Conservation (phyloP, 1,140 invertebrate species). For the Meloidogyne floridensis region DNA sequence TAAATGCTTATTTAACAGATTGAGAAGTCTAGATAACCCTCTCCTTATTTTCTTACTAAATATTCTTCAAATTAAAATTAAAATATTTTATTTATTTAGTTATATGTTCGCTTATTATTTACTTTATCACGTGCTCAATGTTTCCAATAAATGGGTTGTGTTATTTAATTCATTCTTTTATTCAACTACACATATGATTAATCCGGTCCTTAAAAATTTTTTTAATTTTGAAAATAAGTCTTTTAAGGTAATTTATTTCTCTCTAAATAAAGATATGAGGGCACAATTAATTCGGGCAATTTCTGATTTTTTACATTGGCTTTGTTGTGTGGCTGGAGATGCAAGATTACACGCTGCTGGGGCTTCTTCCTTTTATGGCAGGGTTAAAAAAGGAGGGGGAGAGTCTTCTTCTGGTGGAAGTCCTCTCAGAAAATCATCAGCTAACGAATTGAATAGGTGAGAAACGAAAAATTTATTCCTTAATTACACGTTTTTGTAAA, state of each 20-base stretch:
- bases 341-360: constrained; percentile 28
- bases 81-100: not conserved
- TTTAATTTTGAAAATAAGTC: not conserved
- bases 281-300: constrained; percentile 45
- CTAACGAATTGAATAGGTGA: constrained; percentile 20
- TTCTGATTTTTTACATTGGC: constrained; percentile 39
- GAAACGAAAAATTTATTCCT: not conserved
- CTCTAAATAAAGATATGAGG: constrained; percentile 62
- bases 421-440: constrained; percentile 16
- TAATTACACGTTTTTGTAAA: no score
- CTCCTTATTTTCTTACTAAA: not conserved
- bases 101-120: constrained; percentile 54
- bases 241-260: constrained; percentile 50
- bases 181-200: constrained; percentile 65
- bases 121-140: constrained; percentile 58
- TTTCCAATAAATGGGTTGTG: constrained; percentile 61
- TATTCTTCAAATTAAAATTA: not conserved
- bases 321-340: constrained; percentile 41
- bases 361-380: constrained; percentile 19
- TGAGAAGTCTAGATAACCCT: no score
- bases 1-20: no score
- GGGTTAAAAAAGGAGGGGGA: not conserved
- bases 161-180: constrained; percentile 65
- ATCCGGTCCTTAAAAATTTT: constrained; percentile 38
- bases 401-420: constrained; percentile 24